Conservation (phyloP, 2,113 vertebrate species). For the Ptyas mucosa region DNA sequence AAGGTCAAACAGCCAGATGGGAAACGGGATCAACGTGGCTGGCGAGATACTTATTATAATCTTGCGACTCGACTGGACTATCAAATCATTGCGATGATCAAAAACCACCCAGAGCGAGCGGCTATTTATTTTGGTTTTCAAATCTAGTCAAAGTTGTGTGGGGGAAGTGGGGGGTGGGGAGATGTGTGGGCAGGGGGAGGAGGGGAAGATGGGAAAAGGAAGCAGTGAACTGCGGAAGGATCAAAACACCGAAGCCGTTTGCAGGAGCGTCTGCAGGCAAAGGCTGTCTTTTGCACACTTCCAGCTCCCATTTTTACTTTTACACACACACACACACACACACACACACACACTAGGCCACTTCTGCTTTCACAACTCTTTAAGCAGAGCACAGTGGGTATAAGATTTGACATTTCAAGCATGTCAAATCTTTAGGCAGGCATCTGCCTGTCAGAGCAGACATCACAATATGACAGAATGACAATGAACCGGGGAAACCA, state of each 20-base stretch:
- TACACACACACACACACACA: background rate
- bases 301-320: background rate
- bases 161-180: background rate
- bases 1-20: slow-evolving; percentile 60
- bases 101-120: background rate
- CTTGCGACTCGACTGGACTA: slow-evolving; percentile 38
- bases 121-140: slow-evolving; percentile 39
- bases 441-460: background rate
- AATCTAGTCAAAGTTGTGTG: slow-evolving; percentile 47
- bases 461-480: no score
- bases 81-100: slow-evolving; percentile 43
- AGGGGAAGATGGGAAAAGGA: slow-evolving; percentile 6
- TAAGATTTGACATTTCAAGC: background rate
- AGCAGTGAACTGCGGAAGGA: background rate
- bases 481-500: background rate
- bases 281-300: background rate
- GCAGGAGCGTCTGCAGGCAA: background rate
- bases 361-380: background rate
- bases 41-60: slow-evolving; percentile 50
- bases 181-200: background rate
- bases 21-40: slow-evolving; percentile 61
- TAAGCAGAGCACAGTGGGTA: slow-evolving; percentile 25
- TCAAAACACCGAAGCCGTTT: slow-evolving; percentile 26
- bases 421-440: background rate
- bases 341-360: background rate